These are phyloP conservation scores for Chionis minor DNA, from an alignment of 2,113 vertebrate species.

Conservation along the genomic window DNA sequence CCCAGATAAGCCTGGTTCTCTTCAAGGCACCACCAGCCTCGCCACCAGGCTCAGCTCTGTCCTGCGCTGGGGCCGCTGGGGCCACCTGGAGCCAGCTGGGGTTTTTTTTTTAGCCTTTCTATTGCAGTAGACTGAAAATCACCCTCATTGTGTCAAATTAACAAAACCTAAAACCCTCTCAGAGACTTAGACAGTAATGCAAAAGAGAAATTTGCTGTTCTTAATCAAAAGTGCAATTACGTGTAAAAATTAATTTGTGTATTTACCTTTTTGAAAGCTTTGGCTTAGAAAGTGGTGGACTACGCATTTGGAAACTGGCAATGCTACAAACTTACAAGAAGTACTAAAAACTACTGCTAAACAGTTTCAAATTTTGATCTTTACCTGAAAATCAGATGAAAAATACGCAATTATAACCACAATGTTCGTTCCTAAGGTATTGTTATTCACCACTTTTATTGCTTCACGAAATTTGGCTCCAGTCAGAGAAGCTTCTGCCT, in stretches of 20 bases:
- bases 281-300: neutral
- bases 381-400: neutral
- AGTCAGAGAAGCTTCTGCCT: neutral
- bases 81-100: neutral
- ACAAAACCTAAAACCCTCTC: neutral
- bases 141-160: neutral
- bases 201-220: neutral
- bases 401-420: neutral
- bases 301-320: neutral
- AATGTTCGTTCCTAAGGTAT: neutral
- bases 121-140: neutral
- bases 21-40: neutral
- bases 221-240: neutral
- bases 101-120: neutral
- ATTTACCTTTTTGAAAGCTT: neutral
- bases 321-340: neutral
- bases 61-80: fast-evolving
- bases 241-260: neutral
- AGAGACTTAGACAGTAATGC: neutral
- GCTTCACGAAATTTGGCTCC: neutral
- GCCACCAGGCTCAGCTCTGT: neutral
- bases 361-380: neutral
- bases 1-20: neutral
- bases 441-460: neutral
- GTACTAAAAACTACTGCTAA: neutral